These are phyloP conservation scores for Mylabris phalerata DNA, from an alignment of 1,140 invertebrate species.

Conservation along the genomic window DNA sequence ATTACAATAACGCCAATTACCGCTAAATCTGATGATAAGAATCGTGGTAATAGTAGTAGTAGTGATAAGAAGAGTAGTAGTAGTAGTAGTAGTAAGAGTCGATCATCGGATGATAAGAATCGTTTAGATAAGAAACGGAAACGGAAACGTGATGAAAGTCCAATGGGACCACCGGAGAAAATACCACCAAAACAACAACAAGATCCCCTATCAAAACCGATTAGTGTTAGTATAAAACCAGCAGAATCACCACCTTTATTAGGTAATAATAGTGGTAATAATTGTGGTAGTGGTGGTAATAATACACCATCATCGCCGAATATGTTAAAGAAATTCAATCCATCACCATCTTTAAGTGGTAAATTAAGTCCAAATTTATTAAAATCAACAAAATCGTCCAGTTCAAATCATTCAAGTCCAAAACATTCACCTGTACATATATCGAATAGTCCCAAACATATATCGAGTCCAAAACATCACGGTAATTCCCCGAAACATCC, in stretches of 20 bases:
- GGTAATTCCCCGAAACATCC: conserved; percentile 68
- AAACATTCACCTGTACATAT: conserved; percentile 67
- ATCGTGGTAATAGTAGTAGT: conserved; percentile 49
- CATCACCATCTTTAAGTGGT: conserved; percentile 50
- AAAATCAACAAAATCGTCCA: conserved; percentile 48
- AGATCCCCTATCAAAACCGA: conserved; percentile 65
- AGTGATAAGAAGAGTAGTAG: not conserved
- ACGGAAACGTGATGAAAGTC: conserved; percentile 64
- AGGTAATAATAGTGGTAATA: conserved; percentile 19
- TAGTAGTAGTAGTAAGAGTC: conserved; percentile 48
- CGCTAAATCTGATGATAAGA: conserved; percentile 53
- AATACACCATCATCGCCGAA: conserved; percentile 56
- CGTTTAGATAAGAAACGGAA: conserved; percentile 72
- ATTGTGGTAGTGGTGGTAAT: conserved; percentile 1
- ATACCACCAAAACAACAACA: conserved; percentile 54
- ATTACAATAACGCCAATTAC: conserved; percentile 79
- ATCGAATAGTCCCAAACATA: conserved; percentile 60
- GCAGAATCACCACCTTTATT: conserved; percentile 56
- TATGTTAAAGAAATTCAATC: conserved; percentile 59
- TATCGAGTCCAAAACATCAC: conserved; percentile 51
- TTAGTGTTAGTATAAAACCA: conserved; percentile 66
- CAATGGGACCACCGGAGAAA: conserved; percentile 81
- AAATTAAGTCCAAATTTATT: conserved; percentile 53
- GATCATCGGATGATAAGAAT: conserved; percentile 48
- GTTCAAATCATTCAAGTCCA: conserved; percentile 55